Percentiles rank a stretch among this genome's conserved stretches.
phyloP scores from a whole-genome alignment of 2,797 vertebrate genomes.

The Pangasius krempfi region DNA sequence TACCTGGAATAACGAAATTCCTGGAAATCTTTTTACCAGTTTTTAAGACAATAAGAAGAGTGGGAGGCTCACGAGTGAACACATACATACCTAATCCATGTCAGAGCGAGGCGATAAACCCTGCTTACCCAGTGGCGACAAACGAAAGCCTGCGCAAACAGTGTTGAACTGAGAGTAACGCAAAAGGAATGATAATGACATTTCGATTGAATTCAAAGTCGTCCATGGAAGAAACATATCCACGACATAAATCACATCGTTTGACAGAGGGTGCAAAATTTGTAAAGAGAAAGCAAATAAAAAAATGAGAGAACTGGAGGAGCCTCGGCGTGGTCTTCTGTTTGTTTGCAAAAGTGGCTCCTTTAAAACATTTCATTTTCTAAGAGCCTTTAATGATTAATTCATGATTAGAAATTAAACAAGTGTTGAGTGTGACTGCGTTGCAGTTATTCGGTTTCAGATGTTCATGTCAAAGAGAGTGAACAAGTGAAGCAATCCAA shows the following conservation, averaged over 20 bases:
- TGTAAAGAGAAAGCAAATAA: conserved; percentile 34
- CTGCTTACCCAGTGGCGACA: conserved; percentile 81
- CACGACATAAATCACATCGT: conserved; percentile 47
- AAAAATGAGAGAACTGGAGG: not conserved
- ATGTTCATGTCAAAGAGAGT: not conserved
- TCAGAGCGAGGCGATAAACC: conserved; percentile 81
- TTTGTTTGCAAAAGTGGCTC: not conserved
- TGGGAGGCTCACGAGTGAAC: conserved; percentile 73
- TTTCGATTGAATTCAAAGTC: conserved; percentile 71
- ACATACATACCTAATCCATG: conserved; percentile 73
- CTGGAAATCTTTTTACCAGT: conserved; percentile 68
- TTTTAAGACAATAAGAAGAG: conserved; percentile 80
- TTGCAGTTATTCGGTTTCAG: not conserved
- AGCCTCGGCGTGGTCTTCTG: not conserved
- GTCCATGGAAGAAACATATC: conserved; percentile 45
- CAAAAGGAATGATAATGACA: conserved; percentile 79
- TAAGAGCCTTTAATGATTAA: not conserved
- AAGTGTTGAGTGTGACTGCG: not conserved
- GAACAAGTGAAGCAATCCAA: not conserved
- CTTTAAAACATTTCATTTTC: not conserved
- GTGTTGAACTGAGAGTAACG: conserved; percentile 71
- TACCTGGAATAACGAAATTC: not conserved
- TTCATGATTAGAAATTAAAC: not conserved
- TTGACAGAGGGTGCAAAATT: conserved; percentile 25
- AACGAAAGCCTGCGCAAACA: conserved; percentile 77